Evolutionary conservation across 1,140 invertebrate species (phyloP).

Genomic region (Pseudobourletiella spinata): DNA sequence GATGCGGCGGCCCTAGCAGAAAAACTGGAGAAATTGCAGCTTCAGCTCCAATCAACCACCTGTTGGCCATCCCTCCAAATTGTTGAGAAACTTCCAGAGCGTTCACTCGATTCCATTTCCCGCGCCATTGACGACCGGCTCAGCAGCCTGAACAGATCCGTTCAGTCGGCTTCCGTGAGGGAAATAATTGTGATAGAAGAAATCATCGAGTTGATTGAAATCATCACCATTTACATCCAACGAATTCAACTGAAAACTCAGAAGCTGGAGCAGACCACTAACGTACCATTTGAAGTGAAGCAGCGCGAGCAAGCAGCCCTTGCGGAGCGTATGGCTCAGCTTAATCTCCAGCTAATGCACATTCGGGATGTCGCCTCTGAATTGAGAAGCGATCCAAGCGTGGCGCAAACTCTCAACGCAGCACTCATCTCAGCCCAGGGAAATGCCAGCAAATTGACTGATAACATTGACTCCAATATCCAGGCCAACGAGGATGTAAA

Average conservation of each 20-base stretch:
- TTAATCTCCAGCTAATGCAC: neutral
- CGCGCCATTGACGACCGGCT: too few species aligned
- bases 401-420: neutral
- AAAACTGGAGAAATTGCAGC: too few species aligned
- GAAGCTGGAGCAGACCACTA: neutral
- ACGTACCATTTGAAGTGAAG: neutral
- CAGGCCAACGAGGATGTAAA: neutral
- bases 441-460: neutral
- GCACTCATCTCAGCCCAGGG: neutral
- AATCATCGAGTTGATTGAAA: slow-evolving; percentile 12
- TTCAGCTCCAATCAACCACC: too few species aligned
- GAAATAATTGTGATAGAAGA: slow-evolving; percentile 14
- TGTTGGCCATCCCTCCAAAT: too few species aligned
- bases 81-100: too few species aligned
- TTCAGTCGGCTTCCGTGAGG: neutral
- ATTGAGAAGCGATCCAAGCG: neutral
- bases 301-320: neutral
- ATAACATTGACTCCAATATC: slow-evolving; percentile 1
- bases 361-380: neutral
- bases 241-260: neutral
- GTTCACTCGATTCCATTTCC: too few species aligned
- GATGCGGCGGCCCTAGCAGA: too few species aligned
- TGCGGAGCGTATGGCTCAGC: neutral
- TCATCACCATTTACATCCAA: neutral
- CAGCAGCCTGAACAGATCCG: too few species aligned